phyloP scores from a whole-genome alignment of 2,113 vertebrate species.

The Pipa parva region DNA sequence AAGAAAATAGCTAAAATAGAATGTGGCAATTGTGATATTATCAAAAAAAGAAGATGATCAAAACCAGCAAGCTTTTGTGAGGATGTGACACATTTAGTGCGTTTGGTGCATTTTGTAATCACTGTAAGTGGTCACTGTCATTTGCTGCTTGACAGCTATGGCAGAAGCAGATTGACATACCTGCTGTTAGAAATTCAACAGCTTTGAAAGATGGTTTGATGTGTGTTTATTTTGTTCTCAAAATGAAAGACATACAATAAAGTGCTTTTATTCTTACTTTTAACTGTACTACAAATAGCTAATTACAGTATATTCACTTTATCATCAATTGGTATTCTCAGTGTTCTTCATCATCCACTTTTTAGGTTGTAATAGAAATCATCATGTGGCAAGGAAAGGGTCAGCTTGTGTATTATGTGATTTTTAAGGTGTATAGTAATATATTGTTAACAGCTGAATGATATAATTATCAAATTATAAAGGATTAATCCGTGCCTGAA shows the following conservation, averaged over 20 bases:
- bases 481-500: no score
- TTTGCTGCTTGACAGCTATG: constrained; percentile 42
- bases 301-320: constrained; percentile 6
- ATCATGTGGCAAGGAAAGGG: no score
- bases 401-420: no score
- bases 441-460: no score
- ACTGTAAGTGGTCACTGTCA: constrained; percentile 50
- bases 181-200: constrained; percentile 41
- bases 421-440: no score
- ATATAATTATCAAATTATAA: no score
- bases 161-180: constrained; percentile 26
- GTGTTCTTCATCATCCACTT: constrained; percentile 17
- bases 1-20: constrained; percentile 64
- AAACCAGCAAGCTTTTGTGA: constrained; percentile 57
- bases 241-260: constrained; percentile 17
- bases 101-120: constrained; percentile 51
- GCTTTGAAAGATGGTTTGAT: constrained; percentile 17
- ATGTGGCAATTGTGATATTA: constrained; percentile 64
- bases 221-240: constrained; percentile 6
- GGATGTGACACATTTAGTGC: constrained; percentile 50
- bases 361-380: constrained; percentile 22
- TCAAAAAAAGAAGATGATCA: constrained; percentile 60
- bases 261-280: neutral
- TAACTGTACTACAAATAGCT: constrained; percentile 2
- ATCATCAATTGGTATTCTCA: constrained; percentile 11